Evolutionary conservation across 2,888 invertebrate species (phyloP).

Genomic region (Cabera pusaria): DNA sequence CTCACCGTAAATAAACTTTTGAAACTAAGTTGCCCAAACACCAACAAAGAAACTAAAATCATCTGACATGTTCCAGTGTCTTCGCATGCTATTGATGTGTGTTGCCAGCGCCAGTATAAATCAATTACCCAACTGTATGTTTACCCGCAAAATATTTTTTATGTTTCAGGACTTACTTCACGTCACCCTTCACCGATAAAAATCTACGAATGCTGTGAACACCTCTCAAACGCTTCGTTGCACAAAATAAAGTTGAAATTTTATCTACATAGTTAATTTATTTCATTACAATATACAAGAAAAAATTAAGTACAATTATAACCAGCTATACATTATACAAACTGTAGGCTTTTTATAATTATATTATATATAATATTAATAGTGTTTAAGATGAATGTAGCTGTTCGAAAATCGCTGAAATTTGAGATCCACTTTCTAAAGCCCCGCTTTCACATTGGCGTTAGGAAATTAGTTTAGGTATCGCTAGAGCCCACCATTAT

Average conservation of each 20-base stretch:
- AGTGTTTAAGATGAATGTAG: conserved; percentile 59
- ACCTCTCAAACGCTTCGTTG: conserved; percentile 32
- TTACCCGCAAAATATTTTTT: conserved; percentile 12
- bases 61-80: no score
- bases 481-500: conserved; percentile 71
- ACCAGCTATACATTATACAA: conserved; percentile 53
- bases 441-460: conserved; percentile 46
- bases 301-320: conserved; percentile 44
- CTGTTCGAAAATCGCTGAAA: conserved; percentile 47
- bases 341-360: conserved; percentile 71
- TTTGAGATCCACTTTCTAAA: conserved; percentile 38
- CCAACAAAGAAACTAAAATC: no score
- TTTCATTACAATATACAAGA: conserved; percentile 57
- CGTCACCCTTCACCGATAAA: conserved; percentile 86
- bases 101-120: no score
- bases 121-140: no score
- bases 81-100: no score
- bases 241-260: conserved; percentile 45
- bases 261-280: conserved; percentile 52
- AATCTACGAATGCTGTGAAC: conserved; percentile 85
- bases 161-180: conserved; percentile 85
- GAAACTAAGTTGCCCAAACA: no score
- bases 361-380: conserved; percentile 40
- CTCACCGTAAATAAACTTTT: no score
- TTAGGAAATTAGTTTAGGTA: conserved; percentile 64